A percentile compares a stretch with the other conserved stretches of the same genome.
Conservation (phyloP, 1,140 invertebrate genomes). For the Lineus longissimus region DNA sequence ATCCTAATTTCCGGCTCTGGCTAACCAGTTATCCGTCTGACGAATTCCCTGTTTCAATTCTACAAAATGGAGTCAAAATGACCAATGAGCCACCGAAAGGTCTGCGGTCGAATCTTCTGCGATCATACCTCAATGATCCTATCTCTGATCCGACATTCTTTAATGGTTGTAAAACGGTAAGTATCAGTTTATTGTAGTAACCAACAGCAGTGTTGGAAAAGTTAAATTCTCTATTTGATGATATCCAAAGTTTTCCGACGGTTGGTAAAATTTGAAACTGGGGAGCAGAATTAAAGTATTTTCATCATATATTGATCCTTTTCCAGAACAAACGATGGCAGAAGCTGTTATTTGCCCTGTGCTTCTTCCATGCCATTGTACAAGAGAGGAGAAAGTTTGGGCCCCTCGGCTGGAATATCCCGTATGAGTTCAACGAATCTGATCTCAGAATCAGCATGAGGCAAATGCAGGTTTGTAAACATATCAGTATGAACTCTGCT, state of each 20-base stretch:
- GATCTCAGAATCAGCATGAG: constrained; percentile 53
- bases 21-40: constrained; percentile 55
- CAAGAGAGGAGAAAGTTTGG: constrained; percentile 56
- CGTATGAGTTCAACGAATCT: constrained; percentile 56
- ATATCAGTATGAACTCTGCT: background rate
- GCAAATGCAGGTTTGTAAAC: constrained; percentile 52
- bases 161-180: constrained; percentile 49
- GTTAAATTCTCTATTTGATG: background rate
- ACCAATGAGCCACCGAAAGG: constrained; percentile 57
- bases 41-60: constrained; percentile 53
- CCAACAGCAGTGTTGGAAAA: background rate
- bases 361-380: constrained; percentile 55
- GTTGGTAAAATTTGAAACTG: background rate
- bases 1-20: constrained; percentile 53
- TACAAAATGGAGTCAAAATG: constrained; percentile 57
- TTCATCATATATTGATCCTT: too few relatives aligned
- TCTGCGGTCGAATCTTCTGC: constrained; percentile 46
- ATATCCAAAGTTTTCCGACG: too few relatives aligned
- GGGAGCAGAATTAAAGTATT: too few relatives aligned
- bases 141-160: constrained; percentile 51
- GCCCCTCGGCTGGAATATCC: constrained; percentile 56
- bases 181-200: constrained; percentile 6
- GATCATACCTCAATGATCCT: constrained; percentile 54
- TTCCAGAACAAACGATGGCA: constrained; percentile 47
- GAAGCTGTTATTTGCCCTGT: constrained; percentile 54